phyloP scores from a whole-genome alignment of 2,113 vertebrate species.

The Alces alces region DNA sequence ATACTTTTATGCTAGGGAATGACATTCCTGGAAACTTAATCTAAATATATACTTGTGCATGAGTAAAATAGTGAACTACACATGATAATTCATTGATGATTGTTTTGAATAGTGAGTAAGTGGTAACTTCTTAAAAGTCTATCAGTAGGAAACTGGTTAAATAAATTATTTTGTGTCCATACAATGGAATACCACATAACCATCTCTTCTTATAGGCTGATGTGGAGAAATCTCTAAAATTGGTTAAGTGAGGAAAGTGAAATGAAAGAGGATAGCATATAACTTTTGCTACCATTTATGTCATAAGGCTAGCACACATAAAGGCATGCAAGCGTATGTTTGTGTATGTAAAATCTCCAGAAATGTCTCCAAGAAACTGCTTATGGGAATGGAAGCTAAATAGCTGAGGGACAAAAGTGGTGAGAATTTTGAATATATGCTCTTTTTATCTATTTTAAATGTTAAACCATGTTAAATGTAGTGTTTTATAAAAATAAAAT shows the following conservation, averaged over 20 bases:
- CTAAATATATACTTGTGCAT: not conserved
- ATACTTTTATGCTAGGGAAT: not conserved
- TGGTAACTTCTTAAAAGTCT: not conserved
- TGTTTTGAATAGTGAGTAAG: not conserved
- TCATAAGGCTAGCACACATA: not conserved
- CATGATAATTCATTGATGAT: not conserved
- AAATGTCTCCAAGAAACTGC: not conserved
- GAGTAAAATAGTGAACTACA: not conserved
- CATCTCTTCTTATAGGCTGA: not conserved
- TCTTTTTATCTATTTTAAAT: not conserved
- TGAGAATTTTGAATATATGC: not conserved
- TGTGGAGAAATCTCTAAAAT: not conserved
- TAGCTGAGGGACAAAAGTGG: not conserved
- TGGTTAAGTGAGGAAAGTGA: not conserved
- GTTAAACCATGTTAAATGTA: not conserved
- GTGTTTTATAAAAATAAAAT: not conserved
- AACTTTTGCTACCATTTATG: not conserved
- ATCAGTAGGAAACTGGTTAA: not conserved
- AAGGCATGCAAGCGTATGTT: not conserved
- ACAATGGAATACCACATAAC: no score
- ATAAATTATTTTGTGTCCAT: not conserved
- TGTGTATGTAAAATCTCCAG: not conserved
- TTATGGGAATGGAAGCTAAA: not conserved
- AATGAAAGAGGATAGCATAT: not conserved
- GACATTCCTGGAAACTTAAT: not conserved